These are phyloP conservation scores for Holacanthus passer DNA, from an alignment of 2,113 vertebrate species.

Conservation along the genomic window DNA sequence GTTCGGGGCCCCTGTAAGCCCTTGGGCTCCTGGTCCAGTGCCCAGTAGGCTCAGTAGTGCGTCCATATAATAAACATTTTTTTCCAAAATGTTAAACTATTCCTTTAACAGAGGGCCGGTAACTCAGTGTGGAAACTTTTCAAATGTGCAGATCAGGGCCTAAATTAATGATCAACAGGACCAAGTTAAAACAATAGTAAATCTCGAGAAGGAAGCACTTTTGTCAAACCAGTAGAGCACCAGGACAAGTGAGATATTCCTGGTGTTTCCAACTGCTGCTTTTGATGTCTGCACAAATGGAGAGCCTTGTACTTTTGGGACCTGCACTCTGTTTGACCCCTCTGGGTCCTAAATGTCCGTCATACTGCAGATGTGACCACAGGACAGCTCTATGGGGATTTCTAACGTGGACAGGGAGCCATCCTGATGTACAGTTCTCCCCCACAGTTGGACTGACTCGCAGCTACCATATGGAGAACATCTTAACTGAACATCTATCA, in stretches of 20 bases:
- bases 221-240: background rate
- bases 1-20: background rate
- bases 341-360: slow-evolving; percentile 19
- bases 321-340: slow-evolving; percentile 41
- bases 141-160: background rate
- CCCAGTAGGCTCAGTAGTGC: background rate
- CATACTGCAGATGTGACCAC: slow-evolving; percentile 42
- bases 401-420: slow-evolving; percentile 20
- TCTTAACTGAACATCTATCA: slow-evolving; percentile 55
- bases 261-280: background rate
- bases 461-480: slow-evolving; percentile 62
- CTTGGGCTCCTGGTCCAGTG: too few species aligned
- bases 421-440: slow-evolving; percentile 39
- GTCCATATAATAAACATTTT: background rate
- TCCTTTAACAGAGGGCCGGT: background rate
- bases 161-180: slow-evolving; percentile 19
- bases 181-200: background rate
- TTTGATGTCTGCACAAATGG: slow-evolving; percentile 10
- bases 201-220: background rate
- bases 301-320: background rate
- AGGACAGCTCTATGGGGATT: slow-evolving; percentile 21
- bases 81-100: background rate
- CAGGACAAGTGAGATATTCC: background rate
- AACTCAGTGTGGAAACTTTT: background rate
- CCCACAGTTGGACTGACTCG: slow-evolving; percentile 23